Base-by-base conservation (phyloP, 53 echinoderm and acorn worm species). In the Actinopyga echinites region DNA sequence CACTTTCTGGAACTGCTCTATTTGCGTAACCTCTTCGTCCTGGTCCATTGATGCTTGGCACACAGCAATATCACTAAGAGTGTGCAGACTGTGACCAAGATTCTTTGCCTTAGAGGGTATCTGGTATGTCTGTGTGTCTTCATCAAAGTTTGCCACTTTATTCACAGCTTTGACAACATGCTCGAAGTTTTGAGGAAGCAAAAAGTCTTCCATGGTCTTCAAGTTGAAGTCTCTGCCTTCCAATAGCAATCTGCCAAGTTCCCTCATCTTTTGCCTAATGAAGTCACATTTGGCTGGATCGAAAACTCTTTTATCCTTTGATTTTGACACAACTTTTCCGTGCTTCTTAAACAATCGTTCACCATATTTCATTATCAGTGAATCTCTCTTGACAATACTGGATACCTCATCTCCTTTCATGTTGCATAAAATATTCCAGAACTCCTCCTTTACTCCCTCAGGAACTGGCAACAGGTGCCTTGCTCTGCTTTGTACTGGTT, bases 1-100 rank as follows among this genome's bases (percentile, higher is more conserved):
- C 1, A 79, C 60, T 6, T 58, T 58, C 60, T 79, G 80, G 32
- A 79, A 79, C 59, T 58, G 80, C 30, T 59, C 59, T 1, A 58
- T 36, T 19, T 32, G 61, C 34, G 30, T 20, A 3, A 59, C 34
- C 31, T 59, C 58, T 11, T 15, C 11, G 7, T 80, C 57, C 10
- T 42, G 21, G 30, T 20, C 60, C 1, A 80, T 80, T 20, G 37
- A 11, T 15, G 80, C 80, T 36, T 80, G 21, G 52, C 80, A 80
- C 10, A 59, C 25, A 60, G 61, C 61, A n/a, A 80, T 35, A 36
- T 60, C 43, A 36, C 80, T 80, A 5, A 59, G 26, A 7, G 32
- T 7, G 20, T 17, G 56, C 1, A 79, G 57, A 40, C 4, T 58
- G 37, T 80, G 6, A 1, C 79, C 79, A 79, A 22, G 30, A 31